Conservation (phyloP, 2,888 invertebrate species). For the Xylota sylvarum region DNA sequence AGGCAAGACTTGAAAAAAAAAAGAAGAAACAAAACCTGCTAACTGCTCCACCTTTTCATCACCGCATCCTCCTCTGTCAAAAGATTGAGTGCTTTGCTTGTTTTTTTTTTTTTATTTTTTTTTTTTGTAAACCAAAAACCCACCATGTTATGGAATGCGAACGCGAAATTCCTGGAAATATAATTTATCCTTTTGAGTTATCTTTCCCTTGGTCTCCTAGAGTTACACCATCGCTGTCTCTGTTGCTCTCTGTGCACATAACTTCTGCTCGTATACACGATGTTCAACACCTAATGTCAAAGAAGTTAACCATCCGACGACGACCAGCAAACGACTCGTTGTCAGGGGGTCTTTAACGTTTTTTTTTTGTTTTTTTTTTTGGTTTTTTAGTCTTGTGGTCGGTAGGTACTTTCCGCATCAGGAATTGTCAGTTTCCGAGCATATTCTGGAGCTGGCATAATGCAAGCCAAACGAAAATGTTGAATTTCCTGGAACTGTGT, state of each 20-base stretch:
- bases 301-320: constrained; percentile 42
- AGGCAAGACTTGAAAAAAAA: background rate
- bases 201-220: constrained; percentile 17
- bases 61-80: constrained; percentile 11
- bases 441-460: constrained; percentile 2
- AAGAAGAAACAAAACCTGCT: background rate
- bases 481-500: constrained; percentile 63
- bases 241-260: constrained; percentile 14
- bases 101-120: background rate
- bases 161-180: constrained; percentile 58
- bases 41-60: background rate
- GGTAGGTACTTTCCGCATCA: constrained; percentile 28
- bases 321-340: constrained; percentile 12
- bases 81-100: background rate
- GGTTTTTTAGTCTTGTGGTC: background rate
- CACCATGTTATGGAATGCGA: constrained; percentile 53
- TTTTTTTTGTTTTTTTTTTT: constrained; percentile 1
- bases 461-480: constrained; percentile 36
- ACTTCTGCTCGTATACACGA: constrained; percentile 49
- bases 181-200: constrained; percentile 47
- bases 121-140: constrained; percentile 21
- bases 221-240: constrained; percentile 18
- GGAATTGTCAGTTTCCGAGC: constrained; percentile 28
- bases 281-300: constrained; percentile 65
- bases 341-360: constrained; percentile 22